These are phyloP conservation scores for Sesamia nonagrioides DNA, from an alignment of 1,140 invertebrate species.

Conservation along the genomic window DNA sequence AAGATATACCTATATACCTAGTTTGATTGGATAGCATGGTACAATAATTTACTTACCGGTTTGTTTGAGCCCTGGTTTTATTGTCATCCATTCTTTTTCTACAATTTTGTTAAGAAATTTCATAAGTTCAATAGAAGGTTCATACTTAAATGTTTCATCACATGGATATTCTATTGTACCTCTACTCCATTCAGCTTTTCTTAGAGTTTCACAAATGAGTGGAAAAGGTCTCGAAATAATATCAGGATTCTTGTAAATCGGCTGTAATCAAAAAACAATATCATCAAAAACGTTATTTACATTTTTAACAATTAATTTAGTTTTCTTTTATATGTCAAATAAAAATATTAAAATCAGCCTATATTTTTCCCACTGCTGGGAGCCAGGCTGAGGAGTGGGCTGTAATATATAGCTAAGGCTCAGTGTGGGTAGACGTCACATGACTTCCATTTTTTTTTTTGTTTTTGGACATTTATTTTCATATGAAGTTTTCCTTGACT, in stretches of 20 bases:
- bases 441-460: too few species aligned
- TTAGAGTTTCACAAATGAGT: conserved; percentile 60
- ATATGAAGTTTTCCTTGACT: too few species aligned
- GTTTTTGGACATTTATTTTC: too few species aligned
- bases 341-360: too few species aligned
- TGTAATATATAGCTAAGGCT: too few species aligned
- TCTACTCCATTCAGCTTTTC: conserved; percentile 64
- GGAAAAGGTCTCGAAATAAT: conserved; percentile 56
- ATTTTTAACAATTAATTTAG: background rate
- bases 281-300: background rate
- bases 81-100: conserved; percentile 63
- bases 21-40: background rate
- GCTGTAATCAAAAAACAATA: conserved; percentile 54
- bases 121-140: conserved; percentile 61
- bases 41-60: conserved; percentile 57
- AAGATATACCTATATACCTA: background rate
- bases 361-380: too few species aligned
- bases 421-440: too few species aligned
- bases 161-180: background rate
- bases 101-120: conserved; percentile 59
- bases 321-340: too few species aligned
- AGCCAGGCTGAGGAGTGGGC: too few species aligned
- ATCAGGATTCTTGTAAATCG: conserved; percentile 49
- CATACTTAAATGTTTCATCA: conserved; percentile 43
- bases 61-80: conserved; percentile 59